Conservation (phyloP, 2,888 invertebrate genomes). For the Saturnia pavonia region DNA sequence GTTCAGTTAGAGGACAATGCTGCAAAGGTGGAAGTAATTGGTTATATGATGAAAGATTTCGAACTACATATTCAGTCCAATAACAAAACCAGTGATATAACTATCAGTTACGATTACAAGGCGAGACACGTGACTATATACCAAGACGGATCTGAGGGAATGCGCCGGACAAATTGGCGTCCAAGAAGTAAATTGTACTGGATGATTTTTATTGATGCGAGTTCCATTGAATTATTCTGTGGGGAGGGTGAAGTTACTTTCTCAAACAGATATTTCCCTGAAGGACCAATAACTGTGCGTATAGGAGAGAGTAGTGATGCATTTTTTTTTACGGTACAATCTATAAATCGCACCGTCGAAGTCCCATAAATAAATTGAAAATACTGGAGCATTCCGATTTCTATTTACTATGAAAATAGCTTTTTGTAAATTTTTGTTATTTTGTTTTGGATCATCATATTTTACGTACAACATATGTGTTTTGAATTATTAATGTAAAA, state of each 20-base stretch:
- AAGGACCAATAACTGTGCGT: slow-evolving; percentile 37
- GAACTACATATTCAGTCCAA: slow-evolving; percentile 47
- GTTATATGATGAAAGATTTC: slow-evolving; percentile 37
- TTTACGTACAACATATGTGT: background rate
- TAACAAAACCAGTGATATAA: slow-evolving; percentile 37
- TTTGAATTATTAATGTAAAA: background rate
- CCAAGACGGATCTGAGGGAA: slow-evolving; percentile 59
- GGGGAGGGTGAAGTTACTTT: slow-evolving; percentile 61
- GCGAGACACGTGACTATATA: slow-evolving; percentile 50
- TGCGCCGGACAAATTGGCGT: slow-evolving; percentile 56
- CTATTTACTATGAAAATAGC: background rate
- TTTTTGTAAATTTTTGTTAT: background rate
- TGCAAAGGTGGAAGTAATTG: slow-evolving; percentile 51
- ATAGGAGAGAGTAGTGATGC: slow-evolving; percentile 33
- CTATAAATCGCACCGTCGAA: slow-evolving; percentile 43
- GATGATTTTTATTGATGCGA: slow-evolving; percentile 56
- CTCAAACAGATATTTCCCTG: slow-evolving; percentile 59
- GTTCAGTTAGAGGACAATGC: slow-evolving; percentile 46
- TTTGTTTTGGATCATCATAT: background rate
- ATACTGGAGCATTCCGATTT: too few relatives aligned
- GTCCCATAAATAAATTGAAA: background rate
- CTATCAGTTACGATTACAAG: slow-evolving; percentile 45
- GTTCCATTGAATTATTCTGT: slow-evolving; percentile 60
- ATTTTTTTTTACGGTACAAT: slow-evolving; percentile 34
- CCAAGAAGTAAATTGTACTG: slow-evolving; percentile 41